Conservation (phyloP, 2,888 invertebrate species). For the Clostera curtula region DNA sequence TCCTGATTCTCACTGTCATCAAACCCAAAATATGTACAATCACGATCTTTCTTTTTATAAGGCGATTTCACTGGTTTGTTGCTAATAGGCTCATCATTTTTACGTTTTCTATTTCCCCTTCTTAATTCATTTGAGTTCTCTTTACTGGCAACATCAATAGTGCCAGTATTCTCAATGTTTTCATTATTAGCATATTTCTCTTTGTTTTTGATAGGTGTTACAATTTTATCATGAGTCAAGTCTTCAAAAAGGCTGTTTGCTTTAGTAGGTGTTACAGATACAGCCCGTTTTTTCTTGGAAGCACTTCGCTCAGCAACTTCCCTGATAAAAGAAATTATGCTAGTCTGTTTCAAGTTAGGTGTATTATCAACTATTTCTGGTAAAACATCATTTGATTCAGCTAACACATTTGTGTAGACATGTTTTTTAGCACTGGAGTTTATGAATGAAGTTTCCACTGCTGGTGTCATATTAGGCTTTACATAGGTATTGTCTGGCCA, state of each 20-base stretch:
- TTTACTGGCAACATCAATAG: too few species aligned
- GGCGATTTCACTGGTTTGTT: conserved; percentile 20
- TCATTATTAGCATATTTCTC: conserved; percentile 17
- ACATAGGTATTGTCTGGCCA: conserved; percentile 63
- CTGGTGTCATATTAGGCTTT: conserved; percentile 68
- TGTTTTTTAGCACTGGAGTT: conserved; percentile 55
- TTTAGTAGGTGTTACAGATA: conserved; percentile 40
- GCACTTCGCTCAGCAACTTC: conserved; percentile 51
- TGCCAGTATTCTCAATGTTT: conserved; percentile 21
- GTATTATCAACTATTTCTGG: conserved; percentile 31
- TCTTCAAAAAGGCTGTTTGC: conserved; percentile 38
- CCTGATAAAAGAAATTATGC: conserved; percentile 62
- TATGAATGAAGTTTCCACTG: conserved; percentile 60
- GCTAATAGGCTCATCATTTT: conserved; percentile 21
- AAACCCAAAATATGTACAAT: conserved; percentile 61
- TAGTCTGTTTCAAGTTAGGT: conserved; percentile 53
- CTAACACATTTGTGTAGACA: conserved; percentile 57
- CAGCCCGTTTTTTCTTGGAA: conserved; percentile 44
- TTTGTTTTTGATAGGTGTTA: conserved; percentile 2
- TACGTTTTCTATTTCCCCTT: conserved; percentile 18
- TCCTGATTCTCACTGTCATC: conserved; percentile 53
- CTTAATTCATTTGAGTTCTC: conserved; percentile 20
- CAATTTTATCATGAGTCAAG: conserved; percentile 16
- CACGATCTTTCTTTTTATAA: conserved; percentile 29
- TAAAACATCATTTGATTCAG: conserved; percentile 31